Conservation (phyloP, 2,888 invertebrate genomes). For the Elegia similella region DNA sequence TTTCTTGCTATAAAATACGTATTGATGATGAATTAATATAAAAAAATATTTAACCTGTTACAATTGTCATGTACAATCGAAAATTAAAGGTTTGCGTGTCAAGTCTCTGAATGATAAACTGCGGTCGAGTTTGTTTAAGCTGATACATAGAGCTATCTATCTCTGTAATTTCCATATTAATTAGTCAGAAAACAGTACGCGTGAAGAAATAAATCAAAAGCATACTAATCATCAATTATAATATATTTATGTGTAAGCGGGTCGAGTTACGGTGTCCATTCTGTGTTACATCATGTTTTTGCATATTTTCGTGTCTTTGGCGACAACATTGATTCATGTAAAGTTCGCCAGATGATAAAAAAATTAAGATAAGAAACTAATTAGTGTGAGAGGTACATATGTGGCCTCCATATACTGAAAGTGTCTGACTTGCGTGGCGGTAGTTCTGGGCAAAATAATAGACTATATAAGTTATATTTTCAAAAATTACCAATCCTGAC, state of each 20-base stretch:
- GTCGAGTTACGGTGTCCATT: constrained; percentile 7
- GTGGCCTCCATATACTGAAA: no score
- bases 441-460: no score
- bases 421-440: no score
- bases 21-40: no score
- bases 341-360: neutral
- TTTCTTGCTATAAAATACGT: no score
- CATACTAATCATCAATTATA: constrained; percentile 2
- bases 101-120: no score
- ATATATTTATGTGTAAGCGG: neutral
- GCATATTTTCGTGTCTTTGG: neutral
- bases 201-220: constrained; percentile 4
- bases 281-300: constrained; percentile 2
- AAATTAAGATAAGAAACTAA: neutral
- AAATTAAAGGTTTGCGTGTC: no score
- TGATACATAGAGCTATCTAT: neutral
- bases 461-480: no score
- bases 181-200: neutral
- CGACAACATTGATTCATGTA: neutral
- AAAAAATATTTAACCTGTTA: no score
- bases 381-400: neutral
- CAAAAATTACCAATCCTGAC: no score
- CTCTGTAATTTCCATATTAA: constrained; percentile 1
- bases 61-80: no score
- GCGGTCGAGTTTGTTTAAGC: no score